Percentiles rank a stretch among this genome's conserved stretches.
phyloP scores from a whole-genome alignment of 2,888 invertebrate genomes.

The Criorhina ranunculi region DNA sequence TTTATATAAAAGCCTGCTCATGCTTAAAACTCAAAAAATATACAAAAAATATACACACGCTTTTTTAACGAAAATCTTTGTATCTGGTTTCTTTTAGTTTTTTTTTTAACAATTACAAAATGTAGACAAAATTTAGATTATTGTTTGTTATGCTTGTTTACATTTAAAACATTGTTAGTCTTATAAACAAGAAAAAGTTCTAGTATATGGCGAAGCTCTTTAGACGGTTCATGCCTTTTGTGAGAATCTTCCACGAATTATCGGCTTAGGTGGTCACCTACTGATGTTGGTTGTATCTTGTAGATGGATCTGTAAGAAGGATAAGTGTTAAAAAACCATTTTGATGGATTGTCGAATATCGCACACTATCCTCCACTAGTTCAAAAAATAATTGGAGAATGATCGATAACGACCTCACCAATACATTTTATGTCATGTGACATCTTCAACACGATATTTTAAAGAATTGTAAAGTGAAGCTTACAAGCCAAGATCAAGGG shows the following conservation, averaged over 20 bases:
- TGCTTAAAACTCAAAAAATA: slow-evolving; percentile 74
- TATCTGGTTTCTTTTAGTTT: slow-evolving; percentile 19
- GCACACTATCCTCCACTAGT: too few species aligned
- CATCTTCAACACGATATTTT: too few species aligned
- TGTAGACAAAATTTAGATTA: slow-evolving; percentile 69
- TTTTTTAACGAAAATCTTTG: slow-evolving; percentile 33
- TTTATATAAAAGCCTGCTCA: slow-evolving; percentile 70
- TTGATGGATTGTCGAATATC: too few species aligned
- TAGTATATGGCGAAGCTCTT: slow-evolving; percentile 72
- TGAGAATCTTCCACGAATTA: slow-evolving; percentile 59
- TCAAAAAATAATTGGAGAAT: too few species aligned
- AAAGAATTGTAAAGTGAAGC: too few species aligned
- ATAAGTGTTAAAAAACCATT: background rate
- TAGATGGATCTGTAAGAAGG: slow-evolving; percentile 51
- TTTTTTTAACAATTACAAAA: slow-evolving; percentile 59
- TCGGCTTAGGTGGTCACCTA: slow-evolving; percentile 69
- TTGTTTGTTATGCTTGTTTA: slow-evolving; percentile 56
- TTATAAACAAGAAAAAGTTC: slow-evolving; percentile 17
- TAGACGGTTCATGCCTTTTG: slow-evolving; percentile 70
- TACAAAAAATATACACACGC: slow-evolving; percentile 72
- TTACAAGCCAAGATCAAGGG: too few species aligned
- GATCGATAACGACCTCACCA: too few species aligned
- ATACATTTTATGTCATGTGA: too few species aligned
- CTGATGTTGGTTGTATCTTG: slow-evolving; percentile 63
- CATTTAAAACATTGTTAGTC: slow-evolving; percentile 45